Evolutionary conservation across 2,888 invertebrate species (phyloP).

Genomic region (Choreutis nemorana): DNA sequence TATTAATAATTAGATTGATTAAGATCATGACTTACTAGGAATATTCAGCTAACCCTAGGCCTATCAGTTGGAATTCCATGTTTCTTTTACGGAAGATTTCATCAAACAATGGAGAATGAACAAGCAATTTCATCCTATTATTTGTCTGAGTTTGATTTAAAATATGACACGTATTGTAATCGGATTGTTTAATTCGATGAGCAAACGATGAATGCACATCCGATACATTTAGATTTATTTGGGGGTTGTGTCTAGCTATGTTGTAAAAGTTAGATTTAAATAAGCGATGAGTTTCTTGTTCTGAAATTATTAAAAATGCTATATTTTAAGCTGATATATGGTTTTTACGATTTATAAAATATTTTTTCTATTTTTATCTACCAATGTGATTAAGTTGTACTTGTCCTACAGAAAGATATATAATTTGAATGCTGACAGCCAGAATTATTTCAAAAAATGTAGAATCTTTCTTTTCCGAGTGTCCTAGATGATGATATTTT

Average conservation of each 20-base stretch:
- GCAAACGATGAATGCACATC: conserved; percentile 48
- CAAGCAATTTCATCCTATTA: no score
- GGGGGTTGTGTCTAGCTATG: conserved; percentile 32
- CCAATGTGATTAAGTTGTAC: conserved; percentile 60
- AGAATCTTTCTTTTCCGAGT: conserved; percentile 53
- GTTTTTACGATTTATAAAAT: no score
- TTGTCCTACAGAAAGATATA: conserved; percentile 65
- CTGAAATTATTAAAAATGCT: conserved; percentile 23
- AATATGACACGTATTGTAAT: no score
- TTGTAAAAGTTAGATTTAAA: conserved; percentile 62
- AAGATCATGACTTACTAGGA: conserved; percentile 19
- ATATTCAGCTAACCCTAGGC: conserved; percentile 40
- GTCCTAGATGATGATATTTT: conserved; percentile 60
- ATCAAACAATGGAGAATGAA: conserved; percentile 55
- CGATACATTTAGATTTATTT: no score
- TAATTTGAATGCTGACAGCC: conserved; percentile 54
- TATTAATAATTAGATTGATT: no score
- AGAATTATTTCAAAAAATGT: conserved; percentile 57
- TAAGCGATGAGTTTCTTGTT: conserved; percentile 62
- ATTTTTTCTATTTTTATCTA: no score
- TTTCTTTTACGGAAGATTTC: conserved; percentile 41
- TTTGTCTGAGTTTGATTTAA: no score
- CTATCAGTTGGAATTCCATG: conserved; percentile 56
- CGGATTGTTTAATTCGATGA: conserved; percentile 42
- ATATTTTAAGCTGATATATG: conserved; percentile 3